phyloP scores from a whole-genome alignment of 1,140 invertebrate genomes.

The Meteorus sp. region DNA sequence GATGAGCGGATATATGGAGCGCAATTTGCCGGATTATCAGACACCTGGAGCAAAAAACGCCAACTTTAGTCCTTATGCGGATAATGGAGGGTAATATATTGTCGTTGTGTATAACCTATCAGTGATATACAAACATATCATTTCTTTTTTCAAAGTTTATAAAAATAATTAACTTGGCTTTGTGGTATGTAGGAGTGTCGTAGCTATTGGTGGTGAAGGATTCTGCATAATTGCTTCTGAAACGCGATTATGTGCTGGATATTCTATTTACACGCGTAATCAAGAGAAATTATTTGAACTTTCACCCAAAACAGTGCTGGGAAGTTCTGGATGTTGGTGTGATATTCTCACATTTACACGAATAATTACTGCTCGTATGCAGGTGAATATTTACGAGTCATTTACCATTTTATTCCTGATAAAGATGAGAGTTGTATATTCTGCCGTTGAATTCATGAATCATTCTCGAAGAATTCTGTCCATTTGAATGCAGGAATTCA shows the following conservation, averaged over 20 bases:
- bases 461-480: no score
- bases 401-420: background rate
- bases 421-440: background rate
- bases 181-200: conserved; percentile 69
- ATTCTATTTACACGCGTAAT: conserved; percentile 84
- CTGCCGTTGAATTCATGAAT: background rate
- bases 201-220: conserved; percentile 88
- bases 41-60: conserved; percentile 63
- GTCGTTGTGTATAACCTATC: conserved; percentile 9
- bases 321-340: conserved; percentile 94
- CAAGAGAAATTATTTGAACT: conserved; percentile 84
- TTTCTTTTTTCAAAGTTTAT: conserved; percentile 5
- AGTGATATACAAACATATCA: conserved; percentile 20
- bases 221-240: conserved; percentile 76
- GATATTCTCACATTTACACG: conserved; percentile 93
- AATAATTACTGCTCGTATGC: conserved; percentile 82
- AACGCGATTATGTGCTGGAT: conserved; percentile 90
- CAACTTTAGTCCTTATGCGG: conserved; percentile 74
- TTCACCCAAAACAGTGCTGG: conserved; percentile 82
- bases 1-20: conserved; percentile 25
- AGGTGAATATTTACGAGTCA: conserved; percentile 58
- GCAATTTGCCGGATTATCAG: conserved; percentile 68
- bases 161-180: conserved; percentile 17
- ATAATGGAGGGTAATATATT: conserved; percentile 72
- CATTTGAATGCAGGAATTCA: no score